These are phyloP conservation scores for Sisyra nigra DNA, from an alignment of 2,888 invertebrate species.

Conservation along the genomic window DNA sequence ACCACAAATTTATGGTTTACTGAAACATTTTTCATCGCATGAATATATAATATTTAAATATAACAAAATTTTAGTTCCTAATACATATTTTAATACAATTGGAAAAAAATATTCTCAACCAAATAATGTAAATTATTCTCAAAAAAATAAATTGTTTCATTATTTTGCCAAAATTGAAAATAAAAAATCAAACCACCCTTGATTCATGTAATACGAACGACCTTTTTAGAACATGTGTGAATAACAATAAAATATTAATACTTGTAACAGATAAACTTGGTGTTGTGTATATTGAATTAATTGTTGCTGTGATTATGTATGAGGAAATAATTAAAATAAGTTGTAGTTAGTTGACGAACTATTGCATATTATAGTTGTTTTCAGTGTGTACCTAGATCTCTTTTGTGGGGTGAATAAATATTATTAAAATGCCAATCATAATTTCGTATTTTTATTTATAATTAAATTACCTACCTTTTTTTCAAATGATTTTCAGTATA, in stretches of 20 bases:
- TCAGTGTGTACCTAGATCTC: constrained; percentile 7
- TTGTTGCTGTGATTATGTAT: constrained; percentile 31
- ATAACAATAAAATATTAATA: background rate
- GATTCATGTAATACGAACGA: no score
- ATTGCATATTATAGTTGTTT: constrained; percentile 4
- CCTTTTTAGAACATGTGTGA: no score
- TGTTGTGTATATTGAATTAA: constrained; percentile 11
- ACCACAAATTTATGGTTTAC: no score
- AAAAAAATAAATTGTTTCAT: no score
- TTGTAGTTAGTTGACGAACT: constrained; percentile 3
- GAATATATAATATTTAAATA: no score
- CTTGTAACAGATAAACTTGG: background rate
- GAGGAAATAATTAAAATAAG: constrained; percentile 9
- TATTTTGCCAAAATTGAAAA: no score
- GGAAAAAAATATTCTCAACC: no score
- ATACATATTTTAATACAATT: no score
- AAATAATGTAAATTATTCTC: no score
- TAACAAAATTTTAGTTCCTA: no score
- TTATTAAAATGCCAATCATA: background rate
- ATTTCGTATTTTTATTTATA: background rate
- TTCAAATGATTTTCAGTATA: background rate
- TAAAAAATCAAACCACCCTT: no score
- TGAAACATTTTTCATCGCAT: no score
- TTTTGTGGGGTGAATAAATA: constrained; percentile 4
- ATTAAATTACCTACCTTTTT: background rate